A percentile compares a stretch with the other conserved stretches of the same genome.
These are phyloP conservation scores for Octopus sinensis DNA, from an alignment of 1,140 invertebrate species.

Conservation along the genomic window DNA sequence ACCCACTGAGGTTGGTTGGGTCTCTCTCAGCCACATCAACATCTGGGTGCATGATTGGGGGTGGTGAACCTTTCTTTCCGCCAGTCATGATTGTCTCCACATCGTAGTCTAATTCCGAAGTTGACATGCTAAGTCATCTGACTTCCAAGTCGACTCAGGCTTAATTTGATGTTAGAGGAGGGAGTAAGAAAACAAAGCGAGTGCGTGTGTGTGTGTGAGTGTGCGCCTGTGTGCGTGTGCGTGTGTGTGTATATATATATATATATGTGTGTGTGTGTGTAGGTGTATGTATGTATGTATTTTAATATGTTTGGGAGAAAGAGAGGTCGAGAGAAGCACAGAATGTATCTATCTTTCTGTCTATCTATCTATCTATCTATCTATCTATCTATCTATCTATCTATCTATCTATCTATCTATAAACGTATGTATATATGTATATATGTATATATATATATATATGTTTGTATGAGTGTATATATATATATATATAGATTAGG, in stretches of 20 bases:
- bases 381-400: background rate
- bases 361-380: background rate
- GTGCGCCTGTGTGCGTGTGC: background rate
- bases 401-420: too few relatives aligned
- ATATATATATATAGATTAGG: too few relatives aligned
- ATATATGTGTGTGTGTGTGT: background rate
- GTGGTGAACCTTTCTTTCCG: background rate
- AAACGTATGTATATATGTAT: too few relatives aligned
- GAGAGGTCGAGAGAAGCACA: background rate
- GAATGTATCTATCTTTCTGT: background rate
- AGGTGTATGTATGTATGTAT: background rate
- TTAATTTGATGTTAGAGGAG: background rate
- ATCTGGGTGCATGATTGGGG: constrained; percentile 8
- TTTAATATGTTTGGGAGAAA: background rate
- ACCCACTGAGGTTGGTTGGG: background rate
- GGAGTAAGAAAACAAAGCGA: background rate
- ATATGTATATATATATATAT: too few relatives aligned
- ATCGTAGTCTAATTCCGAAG: constrained; percentile 1
- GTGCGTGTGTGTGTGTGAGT: background rate
- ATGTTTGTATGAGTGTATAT: too few relatives aligned
- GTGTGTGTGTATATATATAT: background rate
- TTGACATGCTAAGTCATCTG: background rate
- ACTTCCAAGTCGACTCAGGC: background rate
- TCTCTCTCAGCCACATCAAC: constrained; percentile 10
- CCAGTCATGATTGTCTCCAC: background rate